These are phyloP conservation scores for Agrochola lota DNA, from an alignment of 2,888 invertebrate species.

Conservation along the genomic window DNA sequence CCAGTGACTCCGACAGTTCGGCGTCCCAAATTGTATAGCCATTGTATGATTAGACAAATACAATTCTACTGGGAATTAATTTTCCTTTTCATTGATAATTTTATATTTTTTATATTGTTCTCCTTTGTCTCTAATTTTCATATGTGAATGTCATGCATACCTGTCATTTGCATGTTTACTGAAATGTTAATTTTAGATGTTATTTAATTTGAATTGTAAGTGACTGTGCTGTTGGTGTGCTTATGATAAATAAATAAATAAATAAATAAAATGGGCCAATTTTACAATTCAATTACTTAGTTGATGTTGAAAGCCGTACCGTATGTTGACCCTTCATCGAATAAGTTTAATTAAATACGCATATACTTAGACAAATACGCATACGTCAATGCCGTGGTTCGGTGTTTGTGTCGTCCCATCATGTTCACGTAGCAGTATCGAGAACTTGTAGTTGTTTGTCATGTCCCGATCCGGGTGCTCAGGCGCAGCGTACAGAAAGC, in stretches of 20 bases:
- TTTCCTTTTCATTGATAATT: conserved; percentile 27
- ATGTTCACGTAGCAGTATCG: conserved; percentile 64
- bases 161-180: too few species aligned
- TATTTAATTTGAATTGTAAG: too few species aligned
- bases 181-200: too few species aligned
- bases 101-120: too few species aligned
- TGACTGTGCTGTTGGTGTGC: too few species aligned
- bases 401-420: conserved; percentile 49
- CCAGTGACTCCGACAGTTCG: conserved; percentile 55
- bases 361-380: conserved; percentile 38
- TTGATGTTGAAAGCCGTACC: conserved; percentile 17
- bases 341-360: conserved; percentile 42
- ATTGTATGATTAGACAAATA: conserved; percentile 51
- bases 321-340: conserved; percentile 20
- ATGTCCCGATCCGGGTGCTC: conserved; percentile 76
- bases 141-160: too few species aligned
- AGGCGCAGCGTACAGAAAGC: conserved; percentile 79
- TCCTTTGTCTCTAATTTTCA: too few species aligned
- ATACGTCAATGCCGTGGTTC: conserved; percentile 33
- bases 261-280: conserved; percentile 21
- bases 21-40: conserved; percentile 43
- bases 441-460: conserved; percentile 76
- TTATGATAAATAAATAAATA: too few species aligned
- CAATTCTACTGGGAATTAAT: conserved; percentile 33
- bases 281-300: conserved; percentile 55